These are phyloP conservation scores for Plotosus lineatus DNA, from an alignment of 2,113 vertebrate genomes.

Conservation along the genomic window DNA sequence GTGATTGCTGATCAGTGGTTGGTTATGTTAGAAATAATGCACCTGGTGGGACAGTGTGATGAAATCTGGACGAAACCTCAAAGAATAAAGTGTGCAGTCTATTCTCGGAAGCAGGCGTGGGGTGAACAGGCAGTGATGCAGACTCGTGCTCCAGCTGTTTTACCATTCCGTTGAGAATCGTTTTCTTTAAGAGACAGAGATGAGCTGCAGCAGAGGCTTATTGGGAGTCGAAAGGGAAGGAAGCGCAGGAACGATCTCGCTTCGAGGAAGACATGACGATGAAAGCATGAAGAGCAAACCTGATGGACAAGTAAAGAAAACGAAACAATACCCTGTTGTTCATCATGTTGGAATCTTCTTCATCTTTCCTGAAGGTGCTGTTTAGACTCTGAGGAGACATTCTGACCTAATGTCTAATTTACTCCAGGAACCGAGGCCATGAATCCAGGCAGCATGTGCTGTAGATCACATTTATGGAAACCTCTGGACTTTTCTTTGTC, in stretches of 20 bases:
- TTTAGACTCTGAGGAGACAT: neutral
- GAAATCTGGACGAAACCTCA: neutral
- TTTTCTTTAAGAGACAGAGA: conserved; percentile 1
- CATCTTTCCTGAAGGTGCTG: neutral
- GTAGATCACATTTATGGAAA: neutral
- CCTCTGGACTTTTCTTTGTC: neutral
- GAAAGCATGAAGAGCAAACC: neutral
- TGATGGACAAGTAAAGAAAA: neutral
- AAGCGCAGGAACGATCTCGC: neutral
- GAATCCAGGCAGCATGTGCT: neutral
- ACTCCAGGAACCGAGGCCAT: neutral
- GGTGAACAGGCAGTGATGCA: neutral
- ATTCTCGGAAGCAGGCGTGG: neutral
- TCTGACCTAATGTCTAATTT: neutral
- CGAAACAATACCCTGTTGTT: neutral
- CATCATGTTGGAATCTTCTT: conserved; percentile 20
- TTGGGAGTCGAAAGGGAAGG: conserved; percentile 1
- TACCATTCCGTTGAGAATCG: conserved; percentile 5
- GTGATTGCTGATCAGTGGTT: neutral
- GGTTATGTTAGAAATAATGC: neutral
- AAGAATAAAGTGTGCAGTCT: neutral
- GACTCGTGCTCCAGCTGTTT: neutral
- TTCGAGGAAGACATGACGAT: neutral
- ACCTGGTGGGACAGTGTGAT: neutral
- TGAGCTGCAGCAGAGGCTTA: conserved; percentile 30